Evolutionary conservation across 2,797 vertebrate species (phyloP).

Genomic region (Artibeus lituratus): DNA sequence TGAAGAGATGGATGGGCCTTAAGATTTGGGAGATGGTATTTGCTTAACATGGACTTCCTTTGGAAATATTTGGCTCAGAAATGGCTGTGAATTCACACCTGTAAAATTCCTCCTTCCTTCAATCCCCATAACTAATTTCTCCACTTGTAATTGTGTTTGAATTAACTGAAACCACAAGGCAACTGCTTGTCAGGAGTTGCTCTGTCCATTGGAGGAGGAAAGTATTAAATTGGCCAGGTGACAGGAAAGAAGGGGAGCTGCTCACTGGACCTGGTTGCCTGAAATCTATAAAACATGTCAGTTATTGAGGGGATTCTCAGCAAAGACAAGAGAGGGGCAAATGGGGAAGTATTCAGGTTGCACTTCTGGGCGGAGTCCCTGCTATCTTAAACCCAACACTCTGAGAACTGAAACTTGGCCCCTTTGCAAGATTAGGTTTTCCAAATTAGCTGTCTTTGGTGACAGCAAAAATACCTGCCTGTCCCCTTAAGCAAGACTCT

Average conservation of each 20-base stretch:
- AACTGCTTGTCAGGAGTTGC: constrained; percentile 67
- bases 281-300: constrained; percentile 74
- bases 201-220: constrained; percentile 67
- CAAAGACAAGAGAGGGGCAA: constrained; percentile 60
- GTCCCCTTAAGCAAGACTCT: constrained; percentile 75
- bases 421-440: constrained; percentile 77
- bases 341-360: constrained; percentile 74
- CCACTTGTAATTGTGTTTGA: constrained; percentile 83
- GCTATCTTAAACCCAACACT: constrained; percentile 79
- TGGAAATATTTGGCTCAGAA: constrained; percentile 50
- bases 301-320: constrained; percentile 76
- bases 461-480: constrained; percentile 75
- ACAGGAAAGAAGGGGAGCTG: constrained; percentile 60
- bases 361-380: constrained; percentile 79
- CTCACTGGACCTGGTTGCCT: constrained; percentile 57
- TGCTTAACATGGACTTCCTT: neutral
- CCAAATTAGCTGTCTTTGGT: constrained; percentile 76
- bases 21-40: neutral
- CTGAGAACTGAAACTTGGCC: constrained; percentile 85
- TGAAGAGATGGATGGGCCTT: neutral
- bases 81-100: constrained; percentile 60
- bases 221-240: constrained; percentile 78
- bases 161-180: constrained; percentile 83
- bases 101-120: constrained; percentile 64
- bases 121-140: constrained; percentile 82